A percentile compares a stretch with the other conserved stretches of the same genome.
phyloP scores from a whole-genome alignment of 2,797 vertebrate species.

The Alauda arvensis region DNA sequence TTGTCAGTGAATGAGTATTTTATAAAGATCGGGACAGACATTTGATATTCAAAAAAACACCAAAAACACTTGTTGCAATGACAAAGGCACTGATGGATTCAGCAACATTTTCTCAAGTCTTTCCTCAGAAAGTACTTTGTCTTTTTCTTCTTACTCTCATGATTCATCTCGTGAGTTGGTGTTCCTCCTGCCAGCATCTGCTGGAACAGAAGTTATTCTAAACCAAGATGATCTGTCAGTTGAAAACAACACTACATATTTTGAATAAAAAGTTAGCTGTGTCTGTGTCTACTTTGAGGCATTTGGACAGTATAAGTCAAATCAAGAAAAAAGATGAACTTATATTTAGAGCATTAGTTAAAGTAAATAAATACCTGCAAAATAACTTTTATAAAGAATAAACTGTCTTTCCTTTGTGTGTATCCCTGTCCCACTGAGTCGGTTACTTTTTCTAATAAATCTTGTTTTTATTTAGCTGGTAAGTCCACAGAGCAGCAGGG shows the following conservation, averaged over 20 bases:
- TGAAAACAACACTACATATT: not conserved
- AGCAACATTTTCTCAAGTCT: not conserved
- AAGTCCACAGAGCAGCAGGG: not conserved
- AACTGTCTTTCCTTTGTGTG: not conserved
- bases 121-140: not conserved
- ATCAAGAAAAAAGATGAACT: not conserved
- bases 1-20: not conserved
- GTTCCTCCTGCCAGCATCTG: not conserved
- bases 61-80: not conserved
- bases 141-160: not conserved
- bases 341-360: not conserved
- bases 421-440: not conserved
- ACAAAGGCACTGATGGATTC: not conserved
- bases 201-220: not conserved
- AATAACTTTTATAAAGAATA: not conserved
- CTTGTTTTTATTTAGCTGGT: not conserved
- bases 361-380: not conserved
- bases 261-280: not conserved
- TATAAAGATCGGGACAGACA: not conserved
- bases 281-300: not conserved
- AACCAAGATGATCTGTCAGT: not conserved
- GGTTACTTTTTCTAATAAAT: not conserved
- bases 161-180: not conserved
- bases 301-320: not conserved
- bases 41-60: not conserved